Evolutionary conservation across 2,797 vertebrate genomes (phyloP), one percentile per base, ranked within the genome.

Genomic region (Gymnopithys bicolor): DNA sequence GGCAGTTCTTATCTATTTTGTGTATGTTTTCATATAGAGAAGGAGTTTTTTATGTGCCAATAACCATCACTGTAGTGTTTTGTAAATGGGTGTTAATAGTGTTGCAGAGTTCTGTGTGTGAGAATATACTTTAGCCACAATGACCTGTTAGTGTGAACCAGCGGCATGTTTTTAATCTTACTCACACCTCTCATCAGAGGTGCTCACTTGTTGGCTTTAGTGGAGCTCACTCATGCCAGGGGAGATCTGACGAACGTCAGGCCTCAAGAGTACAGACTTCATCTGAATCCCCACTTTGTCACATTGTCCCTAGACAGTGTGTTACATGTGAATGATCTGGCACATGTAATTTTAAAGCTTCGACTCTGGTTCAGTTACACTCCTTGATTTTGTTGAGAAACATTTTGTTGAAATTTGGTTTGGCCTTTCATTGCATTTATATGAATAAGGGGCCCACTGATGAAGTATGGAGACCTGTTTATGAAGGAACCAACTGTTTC

Each of bases 31-130:
- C 94, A 94, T 95, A 96, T 97, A 97, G 86, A 97, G 93, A 90
- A 94, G 68, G 74, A 96, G 87, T 90, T 96, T 96, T 95, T 95
- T 92, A 94, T 96, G 96, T 98, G 97, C 96, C 96, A 97, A 63
- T 97, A 96, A 94, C 95, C 94, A 97, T 96, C 96, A 97, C 93
- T 95, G 96, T 97, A 74, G 84, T 97, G 95, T 97, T 98, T 97
- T 97, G 81, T 97, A 97, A 96, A 83, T 95, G 95, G 89, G 63
- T 97, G 92, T 97, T 95, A 97, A 94, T 96, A 89, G 94, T 95
- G 94, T 97, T 97, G 73, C 84, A 80, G 97, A 97, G 85, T 96
- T 96, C 93, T 85, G 84, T 97, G 97, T 96, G 84, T 93, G 75
- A 96, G 95, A 97, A 89, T 95, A 95, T 48, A 59, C 96, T 96